Conservation (phyloP, 1,140 invertebrate species). For the Muscidifurax raptorellus region DNA sequence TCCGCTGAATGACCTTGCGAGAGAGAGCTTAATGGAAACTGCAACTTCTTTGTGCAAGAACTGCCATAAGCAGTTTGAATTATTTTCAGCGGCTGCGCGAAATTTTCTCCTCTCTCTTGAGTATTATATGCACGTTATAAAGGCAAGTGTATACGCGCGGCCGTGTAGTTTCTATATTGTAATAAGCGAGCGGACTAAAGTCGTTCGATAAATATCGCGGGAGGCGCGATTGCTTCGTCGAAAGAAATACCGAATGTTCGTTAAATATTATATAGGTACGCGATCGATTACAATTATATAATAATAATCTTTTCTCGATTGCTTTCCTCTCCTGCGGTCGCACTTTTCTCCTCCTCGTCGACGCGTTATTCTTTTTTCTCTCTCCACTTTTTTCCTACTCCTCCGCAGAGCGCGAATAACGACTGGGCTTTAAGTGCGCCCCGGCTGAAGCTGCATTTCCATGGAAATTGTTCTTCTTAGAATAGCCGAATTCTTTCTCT, state of each 20-base stretch:
- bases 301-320: neutral
- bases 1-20: neutral
- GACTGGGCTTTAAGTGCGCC: constrained; percentile 33
- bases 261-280: neutral
- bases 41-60: neutral
- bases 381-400: neutral
- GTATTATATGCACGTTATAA: no score
- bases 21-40: neutral
- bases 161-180: neutral
- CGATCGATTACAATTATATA: neutral
- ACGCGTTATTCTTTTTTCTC: neutral
- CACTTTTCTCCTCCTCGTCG: neutral
- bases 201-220: neutral
- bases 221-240: neutral
- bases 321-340: neutral
- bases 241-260: neutral
- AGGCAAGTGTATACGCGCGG: neutral
- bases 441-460: constrained; percentile 27
- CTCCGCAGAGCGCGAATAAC: constrained; percentile 27
- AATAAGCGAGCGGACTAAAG: neutral
- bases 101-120: neutral
- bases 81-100: neutral
- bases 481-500: constrained; percentile 34
- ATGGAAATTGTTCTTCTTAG: constrained; percentile 48
- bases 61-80: neutral